Conservation (phyloP, 2,797 vertebrate genomes). For the Pyrocephalus nanus region DNA sequence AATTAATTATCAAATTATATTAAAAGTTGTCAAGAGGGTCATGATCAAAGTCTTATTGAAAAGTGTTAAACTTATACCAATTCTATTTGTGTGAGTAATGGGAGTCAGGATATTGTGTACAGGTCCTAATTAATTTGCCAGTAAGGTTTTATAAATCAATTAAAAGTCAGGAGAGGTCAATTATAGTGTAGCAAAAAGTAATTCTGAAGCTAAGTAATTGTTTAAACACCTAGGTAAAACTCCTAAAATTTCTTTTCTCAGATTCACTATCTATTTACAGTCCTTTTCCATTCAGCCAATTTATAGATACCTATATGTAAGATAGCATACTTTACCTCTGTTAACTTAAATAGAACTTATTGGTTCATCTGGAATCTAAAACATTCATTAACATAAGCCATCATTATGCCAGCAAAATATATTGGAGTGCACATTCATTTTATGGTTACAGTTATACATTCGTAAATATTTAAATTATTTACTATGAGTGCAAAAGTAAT, state of each 20-base stretch:
- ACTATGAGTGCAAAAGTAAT: neutral
- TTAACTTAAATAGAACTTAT: neutral
- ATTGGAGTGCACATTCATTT: neutral
- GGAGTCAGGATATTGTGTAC: neutral
- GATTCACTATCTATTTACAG: neutral
- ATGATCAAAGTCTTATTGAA: neutral
- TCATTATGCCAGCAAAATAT: neutral
- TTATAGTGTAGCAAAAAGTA: neutral
- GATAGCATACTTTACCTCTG: neutral
- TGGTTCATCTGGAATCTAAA: neutral
- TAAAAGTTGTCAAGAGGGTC: neutral
- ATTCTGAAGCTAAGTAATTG: neutral
- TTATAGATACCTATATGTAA: neutral
- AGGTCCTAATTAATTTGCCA: neutral
- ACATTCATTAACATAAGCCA: neutral
- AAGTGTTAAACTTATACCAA: neutral
- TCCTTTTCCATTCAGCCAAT: neutral
- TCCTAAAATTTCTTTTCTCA: neutral
- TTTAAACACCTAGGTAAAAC: neutral
- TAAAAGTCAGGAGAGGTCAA: neutral
- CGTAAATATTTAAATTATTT: neutral
- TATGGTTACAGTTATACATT: neutral
- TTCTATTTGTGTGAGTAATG: neutral
- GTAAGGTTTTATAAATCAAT: neutral
- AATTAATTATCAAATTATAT: neutral